These are phyloP conservation scores for Callaeas wilsoni DNA, from an alignment of 2,113 vertebrate genomes.

Conservation along the genomic window DNA sequence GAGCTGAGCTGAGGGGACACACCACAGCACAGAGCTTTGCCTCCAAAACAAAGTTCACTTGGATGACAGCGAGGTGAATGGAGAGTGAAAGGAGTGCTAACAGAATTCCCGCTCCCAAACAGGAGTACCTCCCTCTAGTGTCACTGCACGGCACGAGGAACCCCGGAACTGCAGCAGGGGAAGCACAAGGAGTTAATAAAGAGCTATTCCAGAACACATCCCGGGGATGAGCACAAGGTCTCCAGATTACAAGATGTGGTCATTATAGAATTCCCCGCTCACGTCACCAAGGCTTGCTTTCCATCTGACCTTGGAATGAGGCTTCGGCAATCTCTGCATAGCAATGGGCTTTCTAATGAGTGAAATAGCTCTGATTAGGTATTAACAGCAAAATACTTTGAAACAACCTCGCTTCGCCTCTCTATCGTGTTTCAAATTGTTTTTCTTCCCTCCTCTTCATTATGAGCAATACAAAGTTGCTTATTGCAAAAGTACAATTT, in stretches of 20 bases:
- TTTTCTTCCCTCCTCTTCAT: constrained; percentile 30
- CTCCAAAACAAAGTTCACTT: not conserved
- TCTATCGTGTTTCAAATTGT: not conserved
- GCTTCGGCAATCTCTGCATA: constrained; percentile 22
- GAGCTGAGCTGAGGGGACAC: not conserved
- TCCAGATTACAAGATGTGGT: constrained; percentile 55
- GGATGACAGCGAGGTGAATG: not conserved
- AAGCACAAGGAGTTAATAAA: constrained; percentile 12
- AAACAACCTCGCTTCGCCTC: not conserved
- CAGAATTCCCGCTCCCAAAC: not conserved
- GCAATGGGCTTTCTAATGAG: constrained; percentile 33
- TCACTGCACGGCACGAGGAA: not conserved
- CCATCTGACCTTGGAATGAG: constrained; percentile 42
- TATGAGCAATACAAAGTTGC: constrained; percentile 18
- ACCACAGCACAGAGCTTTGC: not conserved
- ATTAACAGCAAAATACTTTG: not conserved
- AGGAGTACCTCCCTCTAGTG: not conserved
- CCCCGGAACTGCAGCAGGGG: not conserved
- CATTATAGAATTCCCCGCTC: constrained; percentile 23
- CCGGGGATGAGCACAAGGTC: constrained; percentile 31
- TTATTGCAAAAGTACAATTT: not conserved
- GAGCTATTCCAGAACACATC: not conserved
- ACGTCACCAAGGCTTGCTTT: constrained; percentile 16
- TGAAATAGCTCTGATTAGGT: constrained; percentile 11
- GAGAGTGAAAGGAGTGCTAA: not conserved